Evolutionary conservation across 2,113 vertebrate genomes (phyloP).

Genomic region (Galeopterus variegatus): DNA sequence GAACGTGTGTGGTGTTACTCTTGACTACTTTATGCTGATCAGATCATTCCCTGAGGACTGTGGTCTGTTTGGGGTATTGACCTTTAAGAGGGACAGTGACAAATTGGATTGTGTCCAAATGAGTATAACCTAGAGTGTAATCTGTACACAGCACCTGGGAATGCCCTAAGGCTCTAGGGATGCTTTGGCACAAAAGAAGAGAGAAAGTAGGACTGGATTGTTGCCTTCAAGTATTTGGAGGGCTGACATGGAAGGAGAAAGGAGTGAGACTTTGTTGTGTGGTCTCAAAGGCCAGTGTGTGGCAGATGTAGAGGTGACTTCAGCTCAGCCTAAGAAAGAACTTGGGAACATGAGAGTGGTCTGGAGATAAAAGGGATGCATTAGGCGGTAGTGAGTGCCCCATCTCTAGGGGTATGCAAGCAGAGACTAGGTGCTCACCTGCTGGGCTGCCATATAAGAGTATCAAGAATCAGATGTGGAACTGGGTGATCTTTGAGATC

Average conservation of each 20-base stretch:
- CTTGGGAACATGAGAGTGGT: background rate
- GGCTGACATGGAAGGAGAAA: background rate
- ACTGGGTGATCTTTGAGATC: background rate
- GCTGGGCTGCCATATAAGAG: background rate
- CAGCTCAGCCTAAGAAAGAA: background rate
- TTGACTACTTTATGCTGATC: background rate
- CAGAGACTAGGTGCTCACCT: background rate
- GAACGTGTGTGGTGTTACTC: background rate
- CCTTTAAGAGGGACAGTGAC: slow-evolving; percentile 18
- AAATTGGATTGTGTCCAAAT: background rate
- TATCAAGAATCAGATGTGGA: background rate
- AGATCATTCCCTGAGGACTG: background rate
- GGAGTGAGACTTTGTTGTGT: background rate
- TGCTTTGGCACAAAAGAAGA: slow-evolving; percentile 10
- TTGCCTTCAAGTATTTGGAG: background rate
- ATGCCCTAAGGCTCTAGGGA: background rate
- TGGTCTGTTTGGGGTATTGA: background rate
- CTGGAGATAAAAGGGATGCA: background rate
- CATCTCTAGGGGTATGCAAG: background rate
- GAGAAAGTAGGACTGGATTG: background rate
- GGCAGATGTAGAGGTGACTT: background rate
- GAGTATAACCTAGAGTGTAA: background rate
- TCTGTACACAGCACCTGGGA: background rate
- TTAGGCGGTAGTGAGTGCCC: background rate
- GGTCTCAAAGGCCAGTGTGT: background rate